Conservation (phyloP, 2,797 vertebrate genomes). For the Danio choprae region DNA sequence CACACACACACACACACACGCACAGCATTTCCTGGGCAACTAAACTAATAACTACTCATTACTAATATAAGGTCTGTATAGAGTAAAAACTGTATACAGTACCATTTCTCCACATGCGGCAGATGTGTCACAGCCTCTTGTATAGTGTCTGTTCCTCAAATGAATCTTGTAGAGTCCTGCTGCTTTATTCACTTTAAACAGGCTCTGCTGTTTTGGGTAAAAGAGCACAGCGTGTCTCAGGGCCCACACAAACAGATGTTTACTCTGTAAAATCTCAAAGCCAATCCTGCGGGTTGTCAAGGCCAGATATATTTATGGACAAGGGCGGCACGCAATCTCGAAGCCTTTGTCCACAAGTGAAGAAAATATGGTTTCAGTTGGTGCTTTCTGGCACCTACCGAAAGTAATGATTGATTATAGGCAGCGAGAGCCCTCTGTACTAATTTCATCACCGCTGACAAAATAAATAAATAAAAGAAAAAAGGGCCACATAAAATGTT, state of each 20-base stretch:
- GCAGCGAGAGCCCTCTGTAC: slow-evolving; percentile 78
- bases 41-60: no score
- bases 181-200: slow-evolving; percentile 40
- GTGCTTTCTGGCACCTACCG: slow-evolving; percentile 72
- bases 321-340: slow-evolving; percentile 77
- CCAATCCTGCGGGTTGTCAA: slow-evolving; percentile 71
- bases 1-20: no score
- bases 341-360: slow-evolving; percentile 79
- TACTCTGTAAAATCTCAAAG: slow-evolving; percentile 68
- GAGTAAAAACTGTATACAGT: no score
- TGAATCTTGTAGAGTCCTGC: slow-evolving; percentile 3
- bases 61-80: no score
- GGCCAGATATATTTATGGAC: slow-evolving; percentile 81
- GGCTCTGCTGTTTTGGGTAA: slow-evolving; percentile 57
- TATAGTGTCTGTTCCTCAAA: background rate
- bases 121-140: slow-evolving; percentile 1
- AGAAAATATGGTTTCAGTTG: slow-evolving; percentile 77
- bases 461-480: slow-evolving; percentile 62
- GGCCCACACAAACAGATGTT: slow-evolving; percentile 69
- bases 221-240: slow-evolving; percentile 54
- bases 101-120: background rate
- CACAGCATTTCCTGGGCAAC: no score
- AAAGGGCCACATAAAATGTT: slow-evolving; percentile 45
- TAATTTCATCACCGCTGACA: slow-evolving; percentile 77
- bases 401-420: slow-evolving; percentile 84